Evolutionary conservation across 2,797 vertebrate genomes (phyloP), one percentile per base, ranked within the genome.

Genomic region (Novumbra hubbsi): DNA sequence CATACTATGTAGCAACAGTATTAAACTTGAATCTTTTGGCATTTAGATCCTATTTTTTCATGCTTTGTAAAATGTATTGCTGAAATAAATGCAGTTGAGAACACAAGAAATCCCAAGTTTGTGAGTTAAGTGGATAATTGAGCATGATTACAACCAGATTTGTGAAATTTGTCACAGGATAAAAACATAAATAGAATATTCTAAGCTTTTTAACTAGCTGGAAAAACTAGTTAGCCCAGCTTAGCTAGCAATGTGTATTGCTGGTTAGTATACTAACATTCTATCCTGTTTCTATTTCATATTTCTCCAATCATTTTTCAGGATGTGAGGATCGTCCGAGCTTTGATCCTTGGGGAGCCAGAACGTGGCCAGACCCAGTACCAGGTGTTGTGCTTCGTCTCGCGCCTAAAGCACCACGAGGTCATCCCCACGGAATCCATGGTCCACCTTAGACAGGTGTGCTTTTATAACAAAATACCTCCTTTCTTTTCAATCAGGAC

Each of bases 391-490:
- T 96, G 95, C 80, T 96, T 96, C 5, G 67, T 96, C 82, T 95
- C 93, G 0, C 85, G 91, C 68, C 92, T 96, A 32, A 91, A 94
- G 64, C 91, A 82, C 84, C 95, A 94, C 68, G 95, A 96, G 80
- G 93, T 96, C 85, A 96, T 96, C 78, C 94, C 95, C 80, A 96
- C 94, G 0, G 95, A 96, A 70, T 95, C 95, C 24, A 95, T 96
- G 95, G 94, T 93, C 2, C 94, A 95, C 81, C 90, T 96, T 21
- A 87, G 95, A 68, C 95, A 96, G 92, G 95, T 96, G 55, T 83
- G 81, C 63, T 11, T 32, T 30, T 32, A 12, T 1, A 65, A 71
- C 2, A 27, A 52, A 30, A 52, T n/a, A 52, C 17, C 50, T 19
- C 50, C 19, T n/a, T 52, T 19, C 50, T 8, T 52, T 19, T n/a